Evolutionary conservation across 2,888 invertebrate genomes (phyloP).

Genomic region (Heteromyza rotundicornis): DNA sequence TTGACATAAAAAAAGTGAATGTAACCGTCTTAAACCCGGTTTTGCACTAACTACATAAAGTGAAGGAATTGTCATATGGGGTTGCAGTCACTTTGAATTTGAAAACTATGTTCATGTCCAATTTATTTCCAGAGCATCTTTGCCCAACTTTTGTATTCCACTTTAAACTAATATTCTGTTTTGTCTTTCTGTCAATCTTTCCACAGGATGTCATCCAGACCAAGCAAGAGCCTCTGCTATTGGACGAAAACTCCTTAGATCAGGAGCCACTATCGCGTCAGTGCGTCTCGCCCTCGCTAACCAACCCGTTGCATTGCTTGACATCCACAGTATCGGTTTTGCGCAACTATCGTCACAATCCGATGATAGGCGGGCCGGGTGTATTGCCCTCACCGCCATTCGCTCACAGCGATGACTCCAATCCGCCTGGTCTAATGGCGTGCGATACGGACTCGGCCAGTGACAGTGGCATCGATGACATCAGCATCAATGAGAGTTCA

Average conservation of each 20-base stretch:
- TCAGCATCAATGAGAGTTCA: constrained; percentile 33
- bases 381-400: constrained; percentile 51
- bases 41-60: too few species aligned
- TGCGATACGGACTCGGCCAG: constrained; percentile 53
- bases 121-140: neutral
- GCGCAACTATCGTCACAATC: constrained; percentile 55
- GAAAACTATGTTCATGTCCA: too few species aligned
- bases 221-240: constrained; percentile 36
- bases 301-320: constrained; percentile 39
- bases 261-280: constrained; percentile 20
- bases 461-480: constrained; percentile 58
- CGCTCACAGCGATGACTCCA: constrained; percentile 45
- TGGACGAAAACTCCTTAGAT: constrained; percentile 42
- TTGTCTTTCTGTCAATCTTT: constrained; percentile 17
- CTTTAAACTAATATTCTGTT: neutral
- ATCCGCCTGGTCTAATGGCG: constrained; percentile 49
- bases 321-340: constrained; percentile 41
- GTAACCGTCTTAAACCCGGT: too few species aligned
- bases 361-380: constrained; percentile 56
- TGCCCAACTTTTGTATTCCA: neutral
- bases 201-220: constrained; percentile 25
- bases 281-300: constrained; percentile 21
- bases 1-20: too few species aligned
- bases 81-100: too few species aligned
- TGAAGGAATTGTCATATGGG: too few species aligned